phyloP scores from a whole-genome alignment of 2,113 vertebrate species.

The Piaya cayana region DNA sequence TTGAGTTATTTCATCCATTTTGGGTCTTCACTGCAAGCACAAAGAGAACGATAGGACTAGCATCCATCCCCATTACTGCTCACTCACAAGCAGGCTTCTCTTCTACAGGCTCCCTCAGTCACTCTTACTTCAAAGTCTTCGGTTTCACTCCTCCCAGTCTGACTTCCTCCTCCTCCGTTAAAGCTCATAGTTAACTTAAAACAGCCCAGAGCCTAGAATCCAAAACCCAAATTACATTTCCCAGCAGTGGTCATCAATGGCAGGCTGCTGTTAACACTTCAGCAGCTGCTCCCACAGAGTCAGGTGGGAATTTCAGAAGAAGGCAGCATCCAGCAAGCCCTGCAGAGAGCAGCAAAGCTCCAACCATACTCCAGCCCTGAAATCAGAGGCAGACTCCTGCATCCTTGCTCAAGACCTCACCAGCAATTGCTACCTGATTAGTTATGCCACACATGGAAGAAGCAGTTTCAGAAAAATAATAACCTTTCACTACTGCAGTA shows the following conservation, averaged over 20 bases:
- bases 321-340: background rate
- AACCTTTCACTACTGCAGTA: background rate
- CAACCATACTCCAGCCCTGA: background rate
- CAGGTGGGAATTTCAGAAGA: accelerated
- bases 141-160: background rate
- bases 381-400: background rate
- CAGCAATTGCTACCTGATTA: background rate
- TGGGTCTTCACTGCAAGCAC: background rate
- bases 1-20: background rate
- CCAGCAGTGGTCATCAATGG: background rate
- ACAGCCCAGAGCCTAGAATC: background rate
- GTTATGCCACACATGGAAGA: background rate
- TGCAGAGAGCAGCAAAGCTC: conserved; percentile 55
- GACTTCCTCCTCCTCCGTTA: background rate
- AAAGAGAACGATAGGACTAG: background rate
- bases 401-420: background rate
- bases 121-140: background rate
- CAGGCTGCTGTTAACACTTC: background rate
- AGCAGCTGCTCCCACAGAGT: background rate
- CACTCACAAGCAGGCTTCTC: background rate
- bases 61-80: background rate
- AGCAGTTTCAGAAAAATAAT: background rate
- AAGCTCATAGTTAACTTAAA: conserved; percentile 42
- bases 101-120: background rate
- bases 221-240: conserved; percentile 18